Evolutionary conservation across 2,888 invertebrate genomes (phyloP), one percentile per base, ranked within the genome.

Genomic region (Biston betularia): DNA sequence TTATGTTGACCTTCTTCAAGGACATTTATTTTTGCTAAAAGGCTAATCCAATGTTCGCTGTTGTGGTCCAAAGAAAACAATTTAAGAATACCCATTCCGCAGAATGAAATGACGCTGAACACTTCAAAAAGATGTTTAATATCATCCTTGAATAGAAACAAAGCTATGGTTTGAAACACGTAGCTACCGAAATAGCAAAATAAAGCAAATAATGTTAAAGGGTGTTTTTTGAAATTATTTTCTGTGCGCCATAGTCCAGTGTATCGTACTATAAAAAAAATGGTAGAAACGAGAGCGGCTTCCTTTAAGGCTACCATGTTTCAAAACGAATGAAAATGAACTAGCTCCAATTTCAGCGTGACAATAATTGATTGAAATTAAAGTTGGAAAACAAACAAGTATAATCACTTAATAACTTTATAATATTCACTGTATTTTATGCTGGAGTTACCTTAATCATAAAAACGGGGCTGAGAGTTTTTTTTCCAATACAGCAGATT

Each of bases 41-140:
- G 69, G 4, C 61, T 69, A 1, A 67, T 74, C 92, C 92, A 92
- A 6, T 63, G 72, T 10, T 74, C 49, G 2, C 77, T 70, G 24
- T 80, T 75, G 7, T 56, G 45, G 1, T 75, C 69, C n/a, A 92
- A 71, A 6, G 86, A 87, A 24, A 69, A 61, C 0, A 89, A 72
- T 72, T 92, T 92, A 0, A 89, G 63, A 6, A 86, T 70, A 0
- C 89, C 89, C 87, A 92, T 87, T 9, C 77, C 72, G 50, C 85
- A 87, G 68, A 91, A 92, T 0, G 86, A 81, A 0, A 89, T 76
- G 0, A 88, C 75, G 62, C 90, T 89, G 59, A 88, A 85, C 66
- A 88, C 87, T 77, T 88, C 86, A 56, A 90, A 88, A 0, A 89
- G 71, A 34, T 75, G 81, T 11, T 83, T 79, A 0, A 77, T 69